A percentile compares a stretch with the other conserved stretches of the same genome.
phyloP scores from a whole-genome alignment of 2,113 vertebrate genomes.

The Dasyprocta punctata region DNA sequence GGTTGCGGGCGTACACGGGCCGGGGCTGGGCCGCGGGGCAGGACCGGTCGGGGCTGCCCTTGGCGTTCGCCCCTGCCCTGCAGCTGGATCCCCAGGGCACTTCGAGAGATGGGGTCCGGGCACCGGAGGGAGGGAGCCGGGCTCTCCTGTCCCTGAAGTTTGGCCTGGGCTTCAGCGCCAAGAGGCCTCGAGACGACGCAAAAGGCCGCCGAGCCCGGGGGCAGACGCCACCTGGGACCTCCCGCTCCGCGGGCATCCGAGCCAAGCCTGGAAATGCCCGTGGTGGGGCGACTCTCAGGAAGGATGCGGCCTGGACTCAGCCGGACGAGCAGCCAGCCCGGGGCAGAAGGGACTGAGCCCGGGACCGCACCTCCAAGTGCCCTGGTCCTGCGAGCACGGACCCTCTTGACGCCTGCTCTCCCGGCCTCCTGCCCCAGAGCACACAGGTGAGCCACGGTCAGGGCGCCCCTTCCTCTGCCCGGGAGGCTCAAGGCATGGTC shows the following conservation, averaged over 20 bases:
- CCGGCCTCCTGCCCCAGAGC: neutral
- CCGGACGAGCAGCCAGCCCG: neutral
- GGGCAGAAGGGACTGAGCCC: neutral
- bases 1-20: neutral
- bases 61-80: neutral
- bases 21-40: neutral
- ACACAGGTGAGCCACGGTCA: neutral
- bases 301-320: neutral
- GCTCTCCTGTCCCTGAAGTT: neutral
- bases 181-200: neutral
- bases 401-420: neutral
- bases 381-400: fast-evolving
- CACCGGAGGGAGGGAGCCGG: neutral
- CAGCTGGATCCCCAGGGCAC: neutral
- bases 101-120: neutral
- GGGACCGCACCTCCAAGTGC: neutral
- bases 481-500: neutral
- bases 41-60: neutral
- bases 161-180: neutral
- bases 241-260: neutral
- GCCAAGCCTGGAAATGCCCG: neutral
- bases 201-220: neutral
- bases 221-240: neutral
- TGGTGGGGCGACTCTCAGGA: neutral
- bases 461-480: neutral